Base-by-base conservation (phyloP, 2,797 vertebrate species). In the Chrosomus eos region DNA sequence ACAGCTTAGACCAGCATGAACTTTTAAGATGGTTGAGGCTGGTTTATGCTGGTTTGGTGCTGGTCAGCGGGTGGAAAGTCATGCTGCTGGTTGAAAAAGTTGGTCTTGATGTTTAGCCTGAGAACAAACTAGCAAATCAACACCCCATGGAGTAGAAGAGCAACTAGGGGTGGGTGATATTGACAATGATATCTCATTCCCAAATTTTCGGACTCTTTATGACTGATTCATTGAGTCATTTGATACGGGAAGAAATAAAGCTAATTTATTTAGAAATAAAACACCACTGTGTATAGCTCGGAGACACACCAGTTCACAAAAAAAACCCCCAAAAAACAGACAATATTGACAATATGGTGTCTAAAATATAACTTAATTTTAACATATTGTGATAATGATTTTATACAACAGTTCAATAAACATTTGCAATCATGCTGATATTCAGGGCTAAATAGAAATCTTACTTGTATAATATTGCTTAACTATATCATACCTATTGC, bases 111-210 rank as follows among this genome's bases (percentile, higher is more conserved):
- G 4, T 21, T 68, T 26, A 67, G 31, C 31, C 8, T 21, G 14
- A 18, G 51, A 53, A 71, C 33, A 81, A 58, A 55, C 48, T 55
- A 70, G 48, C 66, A 40, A 33, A 81, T n/a, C 66, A 71, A n/a
- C 9, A 43, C n/a, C 36, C 14, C 14, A 48, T 48, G 14, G 45
- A 48, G 14, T 48, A 48, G 45, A 16, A 16, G 14, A 16, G 14
- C 14, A 48, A 48, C 45, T 16, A 16, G 45, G 45, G 45, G 45
- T 48, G 45, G 16, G 45, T 48, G 45, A 16, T 48, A 16, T 45
- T 45, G 45, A 45, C 45, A 45, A 45, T 16, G 0, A 45, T 45
- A 45, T 45, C 45, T 16, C 4, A 45, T 48, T 48, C 1, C 16
- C 1, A 48, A 16, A 1, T 45, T 45, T 45, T 45, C 45, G 5